Base-by-base conservation (phyloP, 2,888 invertebrate species). In the Eupithecia dodoneata region DNA sequence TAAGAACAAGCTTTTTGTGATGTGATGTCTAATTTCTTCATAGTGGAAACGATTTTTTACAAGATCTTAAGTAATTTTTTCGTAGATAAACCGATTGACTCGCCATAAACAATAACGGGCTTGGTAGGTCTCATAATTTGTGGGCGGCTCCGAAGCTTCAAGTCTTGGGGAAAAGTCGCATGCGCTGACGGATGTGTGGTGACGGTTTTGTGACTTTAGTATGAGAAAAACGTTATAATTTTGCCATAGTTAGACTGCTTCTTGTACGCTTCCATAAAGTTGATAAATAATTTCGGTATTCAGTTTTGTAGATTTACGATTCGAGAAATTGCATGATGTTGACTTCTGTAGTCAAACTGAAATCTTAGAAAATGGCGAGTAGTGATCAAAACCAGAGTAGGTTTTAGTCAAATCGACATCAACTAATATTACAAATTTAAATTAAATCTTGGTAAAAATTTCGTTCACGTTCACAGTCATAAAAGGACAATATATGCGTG, bases 1-100 rank as follows among this genome's bases (percentile, higher is more conserved):
- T 89, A 88, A 87, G 83, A 88, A 87, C 85, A 89, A 91, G 94
- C 94, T 95, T 95, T 70, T 92, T 94, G 94, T 94, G 94, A 94
- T 94, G 94, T 94, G 93, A 92, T 93, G 90, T 94, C 89, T 91
- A 87, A 89, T 80, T 81, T 81, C 83, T 81, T 81, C 78, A 77
- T 83, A 81, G 81, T 79, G 81, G 69, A 76, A 76, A 78, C 73
- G 45, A 44, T 76, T 78, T 78, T 76, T 77, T 66, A 66, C 66
- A 66, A 66, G 42, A 66, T 66, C 15, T 76, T 67, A 80, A 81
- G 79, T 81, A 80, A 72, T 79, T 79, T 80, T 80, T 78, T 69
- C 74, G 77, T 81, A 82, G 79, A 79, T 77, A 72, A 76, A 79
- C 74, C 77, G 77, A 76, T 76, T 78, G 79, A 79, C 75, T 79